Evolutionary conservation across 2,797 vertebrate genomes (phyloP).

Genomic region (Pseudochirops cupreus): DNA sequence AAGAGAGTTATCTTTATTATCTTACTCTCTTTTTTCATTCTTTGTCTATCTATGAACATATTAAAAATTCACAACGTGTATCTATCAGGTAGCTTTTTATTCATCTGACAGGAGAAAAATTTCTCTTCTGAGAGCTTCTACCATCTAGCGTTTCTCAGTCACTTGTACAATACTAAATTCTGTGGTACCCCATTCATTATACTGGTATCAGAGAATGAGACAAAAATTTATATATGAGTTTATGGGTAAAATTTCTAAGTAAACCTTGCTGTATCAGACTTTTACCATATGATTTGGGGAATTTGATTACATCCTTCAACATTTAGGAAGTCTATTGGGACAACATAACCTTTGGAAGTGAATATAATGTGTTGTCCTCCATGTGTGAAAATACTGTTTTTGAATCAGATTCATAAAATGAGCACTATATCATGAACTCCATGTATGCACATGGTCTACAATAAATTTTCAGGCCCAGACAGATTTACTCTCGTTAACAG

Average conservation of each 20-base stretch:
- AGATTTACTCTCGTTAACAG: background rate
- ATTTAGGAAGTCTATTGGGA: constrained; percentile 10
- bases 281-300: background rate
- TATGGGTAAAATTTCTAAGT: background rate
- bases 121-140: constrained; percentile 42
- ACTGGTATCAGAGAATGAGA: background rate
- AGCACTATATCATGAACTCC: background rate
- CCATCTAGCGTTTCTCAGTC: constrained; percentile 41
- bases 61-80: constrained; percentile 42
- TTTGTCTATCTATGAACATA: background rate
- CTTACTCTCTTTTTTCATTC: constrained; percentile 22
- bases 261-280: background rate
- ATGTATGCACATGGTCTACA: background rate
- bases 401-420: background rate
- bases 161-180: constrained; percentile 20
- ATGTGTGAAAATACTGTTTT: background rate
- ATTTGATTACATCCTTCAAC: constrained; percentile 29
- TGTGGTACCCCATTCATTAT: constrained; percentile 25
- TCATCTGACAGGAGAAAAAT: constrained; percentile 42
- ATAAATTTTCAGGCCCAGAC: background rate
- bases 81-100: constrained; percentile 34
- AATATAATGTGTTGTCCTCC: constrained; percentile 23
- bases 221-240: background rate
- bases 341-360: constrained; percentile 17
- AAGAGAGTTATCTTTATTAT: constrained; percentile 39